These are phyloP conservation scores for Nibea albiflora DNA, from an alignment of 2,113 vertebrate species.

Conservation along the genomic window DNA sequence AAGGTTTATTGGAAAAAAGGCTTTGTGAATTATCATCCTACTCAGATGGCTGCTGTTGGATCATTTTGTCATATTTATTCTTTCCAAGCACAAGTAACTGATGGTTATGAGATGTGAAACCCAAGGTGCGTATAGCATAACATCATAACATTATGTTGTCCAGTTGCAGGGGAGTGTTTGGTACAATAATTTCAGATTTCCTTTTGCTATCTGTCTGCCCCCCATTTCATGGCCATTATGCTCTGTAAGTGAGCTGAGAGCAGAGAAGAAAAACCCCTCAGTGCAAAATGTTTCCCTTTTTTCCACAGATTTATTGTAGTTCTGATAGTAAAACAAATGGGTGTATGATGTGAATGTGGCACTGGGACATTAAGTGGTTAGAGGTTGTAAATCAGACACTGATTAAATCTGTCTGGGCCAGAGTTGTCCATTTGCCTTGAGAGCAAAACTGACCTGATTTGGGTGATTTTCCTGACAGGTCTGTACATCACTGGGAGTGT, in stretches of 20 bases:
- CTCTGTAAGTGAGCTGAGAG: slow-evolving; percentile 10
- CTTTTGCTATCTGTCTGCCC: not conserved
- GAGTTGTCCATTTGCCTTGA: slow-evolving; percentile 70
- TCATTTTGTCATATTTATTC: not conserved
- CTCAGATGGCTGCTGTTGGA: not conserved
- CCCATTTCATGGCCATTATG: slow-evolving; percentile 29
- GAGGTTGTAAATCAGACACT: slow-evolving; percentile 70
- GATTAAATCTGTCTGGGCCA: slow-evolving; percentile 69
- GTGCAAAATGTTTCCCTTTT: slow-evolving; percentile 12
- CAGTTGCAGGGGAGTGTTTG: slow-evolving; percentile 2
- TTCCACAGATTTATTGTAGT: slow-evolving; percentile 49
- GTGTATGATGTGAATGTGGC: slow-evolving; percentile 50
- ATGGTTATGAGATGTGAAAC: slow-evolving; percentile 9
- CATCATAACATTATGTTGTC: not conserved
- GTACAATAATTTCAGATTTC: slow-evolving; percentile 20
- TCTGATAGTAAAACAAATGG: slow-evolving; percentile 63
- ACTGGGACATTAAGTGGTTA: slow-evolving; percentile 49
- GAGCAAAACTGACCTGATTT: slow-evolving; percentile 73
- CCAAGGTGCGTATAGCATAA: not conserved
- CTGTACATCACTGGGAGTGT: slow-evolving; percentile 47
- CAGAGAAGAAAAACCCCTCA: slow-evolving; percentile 13
- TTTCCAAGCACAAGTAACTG: not conserved
- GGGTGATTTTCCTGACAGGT: slow-evolving; percentile 69
- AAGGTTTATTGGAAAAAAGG: not conserved
- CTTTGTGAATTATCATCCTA: not conserved